Evolutionary conservation across 2,113 vertebrate species (phyloP).

Genomic region (Lutjanus erythropterus): DNA sequence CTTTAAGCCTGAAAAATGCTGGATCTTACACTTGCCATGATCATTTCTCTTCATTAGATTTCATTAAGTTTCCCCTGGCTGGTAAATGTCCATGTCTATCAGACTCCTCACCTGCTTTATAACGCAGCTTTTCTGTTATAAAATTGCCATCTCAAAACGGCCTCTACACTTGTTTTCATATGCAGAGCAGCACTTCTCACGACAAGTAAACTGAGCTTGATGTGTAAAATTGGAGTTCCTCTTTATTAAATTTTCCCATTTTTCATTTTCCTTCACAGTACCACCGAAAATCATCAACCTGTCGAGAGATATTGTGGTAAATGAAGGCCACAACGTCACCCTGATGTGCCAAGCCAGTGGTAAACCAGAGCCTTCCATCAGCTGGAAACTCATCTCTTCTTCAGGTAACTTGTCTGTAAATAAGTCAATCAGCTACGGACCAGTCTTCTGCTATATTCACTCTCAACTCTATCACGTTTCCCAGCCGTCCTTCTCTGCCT

Average conservation of each 20-base stretch:
- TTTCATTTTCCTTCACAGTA: conserved; percentile 73
- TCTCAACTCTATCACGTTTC: not conserved
- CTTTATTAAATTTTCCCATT: not conserved
- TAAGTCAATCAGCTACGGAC: not conserved
- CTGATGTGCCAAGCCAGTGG: conserved; percentile 86
- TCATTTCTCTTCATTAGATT: not conserved
- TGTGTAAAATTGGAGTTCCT: not conserved
- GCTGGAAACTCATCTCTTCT: conserved; percentile 83
- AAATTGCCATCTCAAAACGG: not conserved
- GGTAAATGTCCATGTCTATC: not conserved
- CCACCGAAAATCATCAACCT: conserved; percentile 87
- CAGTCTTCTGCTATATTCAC: not conserved
- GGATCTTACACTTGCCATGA: too few species aligned
- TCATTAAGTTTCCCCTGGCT: not conserved
- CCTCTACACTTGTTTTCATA: not conserved
- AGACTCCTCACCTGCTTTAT: not conserved
- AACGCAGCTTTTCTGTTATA: not conserved
- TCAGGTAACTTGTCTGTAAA: conserved; percentile 73
- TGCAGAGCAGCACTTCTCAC: not conserved
- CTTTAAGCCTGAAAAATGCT: not conserved
- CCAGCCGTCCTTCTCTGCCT: not conserved
- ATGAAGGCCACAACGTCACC: conserved; percentile 86
- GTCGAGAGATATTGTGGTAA: conserved; percentile 83
- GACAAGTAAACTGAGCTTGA: not conserved
- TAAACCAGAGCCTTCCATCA: conserved; percentile 85